These are phyloP conservation scores for Leistus spinibarbis DNA, from an alignment of 2,888 invertebrate species.

Conservation along the genomic window DNA sequence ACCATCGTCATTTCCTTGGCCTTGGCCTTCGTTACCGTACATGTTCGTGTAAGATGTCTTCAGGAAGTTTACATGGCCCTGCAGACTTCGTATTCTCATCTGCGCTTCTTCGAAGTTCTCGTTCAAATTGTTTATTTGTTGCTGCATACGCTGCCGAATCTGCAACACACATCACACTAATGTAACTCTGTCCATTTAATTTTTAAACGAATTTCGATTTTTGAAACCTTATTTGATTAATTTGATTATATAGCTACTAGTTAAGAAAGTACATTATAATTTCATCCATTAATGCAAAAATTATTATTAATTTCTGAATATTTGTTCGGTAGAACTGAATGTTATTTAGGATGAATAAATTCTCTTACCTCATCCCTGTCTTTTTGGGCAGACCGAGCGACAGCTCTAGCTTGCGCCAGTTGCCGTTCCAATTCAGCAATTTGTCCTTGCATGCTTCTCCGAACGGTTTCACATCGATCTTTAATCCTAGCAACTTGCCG, in stretches of 20 bases:
- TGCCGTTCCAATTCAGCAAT: constrained; percentile 69
- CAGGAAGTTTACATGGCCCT: constrained; percentile 68
- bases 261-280: too few relatives aligned
- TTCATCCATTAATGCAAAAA: too few relatives aligned
- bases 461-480: constrained; percentile 69
- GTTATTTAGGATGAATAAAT: neutral
- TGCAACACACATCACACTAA: constrained; percentile 45
- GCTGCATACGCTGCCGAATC: constrained; percentile 73
- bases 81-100: constrained; percentile 66
- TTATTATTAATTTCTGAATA: too few relatives aligned
- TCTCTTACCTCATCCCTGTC: constrained; percentile 66
- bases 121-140: constrained; percentile 68
- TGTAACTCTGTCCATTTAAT: neutral
- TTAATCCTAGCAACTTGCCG: constrained; percentile 69
- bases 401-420: constrained; percentile 67
- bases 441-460: constrained; percentile 47
- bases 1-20: constrained; percentile 27
- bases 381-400: constrained; percentile 68
- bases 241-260: too few relatives aligned
- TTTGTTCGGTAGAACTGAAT: too few relatives aligned
- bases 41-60: constrained; percentile 57
- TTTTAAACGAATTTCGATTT: too few relatives aligned
- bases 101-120: constrained; percentile 73
- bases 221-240: too few relatives aligned
- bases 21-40: constrained; percentile 37